Evolutionary conservation across 2,113 vertebrate genomes (phyloP), one percentile per base, ranked within the genome.

Genomic region (Apteryx owenii): DNA sequence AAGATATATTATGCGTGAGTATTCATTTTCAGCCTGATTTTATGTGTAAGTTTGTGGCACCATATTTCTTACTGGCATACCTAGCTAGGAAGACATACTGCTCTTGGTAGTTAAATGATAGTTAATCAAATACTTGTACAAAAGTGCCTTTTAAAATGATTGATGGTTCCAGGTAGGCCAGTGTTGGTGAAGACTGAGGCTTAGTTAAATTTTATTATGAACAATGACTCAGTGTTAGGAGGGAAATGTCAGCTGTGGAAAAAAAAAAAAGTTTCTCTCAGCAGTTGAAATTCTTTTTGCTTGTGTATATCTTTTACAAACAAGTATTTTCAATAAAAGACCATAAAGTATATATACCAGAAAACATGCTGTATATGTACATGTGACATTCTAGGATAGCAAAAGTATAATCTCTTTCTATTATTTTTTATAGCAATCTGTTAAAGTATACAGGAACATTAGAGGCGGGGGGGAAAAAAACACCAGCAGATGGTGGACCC

Each of bases 11-110:
- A 94, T 95, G 71, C 60, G 93, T 93, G 76, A 90, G 58, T 78
- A 81, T 85, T 97, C 85, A 51, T 82, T 96, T 88, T 88, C 91
- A 88, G 84, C 46, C 60, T 95, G 93, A 95, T 92, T 50, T 96
- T 86, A 84, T 40, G 80, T 56, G 90, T 50, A 88, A 81, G 75
- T 61, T 31, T 61, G 66, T 19, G 11, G 53, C n/a, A 31, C 68
- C 83, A 36, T 81, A 56, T 89, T 96, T 95, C 93, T 80, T 93
- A 70, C 69, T 89, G 89, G 85, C 10, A 2, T 93, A 95, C 89
- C 81, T 85, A 58, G 65, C 50, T 96, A 89, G 71, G 72, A 66
- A 50, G 65, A 50, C 13, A 20, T 25, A 31, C 75, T 81, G 70
- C 72, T 90, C 48, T 54, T 66, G 81, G 48, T 68, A 90, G 58